Evolutionary conservation across 2,113 vertebrate species (phyloP), one percentile per base, ranked within the genome.

Genomic region (pig (Sus scrofa)): DNA sequence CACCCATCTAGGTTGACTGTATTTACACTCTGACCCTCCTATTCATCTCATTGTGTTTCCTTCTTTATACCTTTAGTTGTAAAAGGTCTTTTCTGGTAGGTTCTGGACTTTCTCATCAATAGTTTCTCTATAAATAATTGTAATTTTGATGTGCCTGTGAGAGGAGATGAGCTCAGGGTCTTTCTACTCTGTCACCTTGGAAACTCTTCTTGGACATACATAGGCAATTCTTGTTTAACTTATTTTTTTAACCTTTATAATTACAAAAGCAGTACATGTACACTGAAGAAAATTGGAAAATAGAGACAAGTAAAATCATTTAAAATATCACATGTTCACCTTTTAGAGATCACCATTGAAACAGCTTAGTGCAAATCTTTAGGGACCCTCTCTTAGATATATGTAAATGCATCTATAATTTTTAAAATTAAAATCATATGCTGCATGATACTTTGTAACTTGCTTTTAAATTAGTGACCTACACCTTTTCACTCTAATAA

Each of bases 371-470:
- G 13, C 20, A 39, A 54, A 58, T 95, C 32, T 70, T 86, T 77
- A 86, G 62, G 14, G 75, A 71, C 6, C n/a, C 78, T 93, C 37
- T 79, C 74, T n/a, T 91, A 87, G 37, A 32, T 19, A 58, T 91
- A 75, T 44, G 7, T 88, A 95, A 96, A 63, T 65, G 19, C 34
- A 56, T 91, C 34, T 90, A 14, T 56, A 65, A 24, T 50, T 95
- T 88, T 96, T 95, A 14, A 88, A 68, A 65, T 44, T 32, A 70
- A 71, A 67, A 6, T 44, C 27, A 52, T 65, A 67, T 73, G 22
- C 27, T 70, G 10, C 27, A 67, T 4, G 14, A 71, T 86, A 1
- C 91, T 96, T 95, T 52, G 2, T 92, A 75, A 79, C 30, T 12
- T 86, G 30, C 27, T 94, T 91, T 90, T 34, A 87, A 50, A 37